Evolutionary conservation across 2,888 invertebrate species (phyloP).

Genomic region (Calliphora vomitoria): DNA sequence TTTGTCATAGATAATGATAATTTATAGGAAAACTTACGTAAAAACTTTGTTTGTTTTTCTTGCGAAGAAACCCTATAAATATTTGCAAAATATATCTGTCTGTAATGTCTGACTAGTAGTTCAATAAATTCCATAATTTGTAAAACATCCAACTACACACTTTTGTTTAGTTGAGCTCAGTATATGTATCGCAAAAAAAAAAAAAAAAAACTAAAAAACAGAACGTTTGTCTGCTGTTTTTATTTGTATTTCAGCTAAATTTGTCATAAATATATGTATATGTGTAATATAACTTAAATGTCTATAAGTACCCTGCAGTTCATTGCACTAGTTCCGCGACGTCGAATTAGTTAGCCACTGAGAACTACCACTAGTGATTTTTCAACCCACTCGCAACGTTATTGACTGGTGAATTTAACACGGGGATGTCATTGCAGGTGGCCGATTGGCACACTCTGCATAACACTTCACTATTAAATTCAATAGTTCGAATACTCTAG

Average conservation of each 20-base stretch:
- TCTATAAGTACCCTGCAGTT: too few relatives aligned
- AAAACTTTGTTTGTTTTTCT: slow-evolving; percentile 2
- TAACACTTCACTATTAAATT: too few relatives aligned
- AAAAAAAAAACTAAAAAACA: too few relatives aligned
- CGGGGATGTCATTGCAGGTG: too few relatives aligned
- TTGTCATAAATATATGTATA: slow-evolving; percentile 18
- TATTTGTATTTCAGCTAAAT: slow-evolving; percentile 16
- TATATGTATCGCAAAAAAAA: not conserved
- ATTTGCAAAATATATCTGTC: slow-evolving; percentile 5
- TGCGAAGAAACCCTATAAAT: slow-evolving; percentile 56
- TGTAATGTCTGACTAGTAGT: slow-evolving; percentile 34
- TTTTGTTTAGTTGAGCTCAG: not conserved
- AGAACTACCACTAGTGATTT: too few relatives aligned
- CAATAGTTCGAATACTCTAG: too few relatives aligned
- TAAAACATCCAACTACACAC: slow-evolving; percentile 19
- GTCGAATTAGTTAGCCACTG: too few relatives aligned
- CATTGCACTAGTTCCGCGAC: too few relatives aligned
- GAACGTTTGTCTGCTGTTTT: not conserved
- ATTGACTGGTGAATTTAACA: too few relatives aligned
- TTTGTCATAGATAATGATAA: slow-evolving; percentile 7
- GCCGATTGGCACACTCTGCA: too few relatives aligned
- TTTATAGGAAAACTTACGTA: slow-evolving; percentile 4
- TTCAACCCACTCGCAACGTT: too few relatives aligned
- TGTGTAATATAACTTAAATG: slow-evolving; percentile 3
- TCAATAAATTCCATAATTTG: slow-evolving; percentile 67